Evolutionary conservation across 2,888 invertebrate species (phyloP).

Genomic region (Slavum lentiscoides): DNA sequence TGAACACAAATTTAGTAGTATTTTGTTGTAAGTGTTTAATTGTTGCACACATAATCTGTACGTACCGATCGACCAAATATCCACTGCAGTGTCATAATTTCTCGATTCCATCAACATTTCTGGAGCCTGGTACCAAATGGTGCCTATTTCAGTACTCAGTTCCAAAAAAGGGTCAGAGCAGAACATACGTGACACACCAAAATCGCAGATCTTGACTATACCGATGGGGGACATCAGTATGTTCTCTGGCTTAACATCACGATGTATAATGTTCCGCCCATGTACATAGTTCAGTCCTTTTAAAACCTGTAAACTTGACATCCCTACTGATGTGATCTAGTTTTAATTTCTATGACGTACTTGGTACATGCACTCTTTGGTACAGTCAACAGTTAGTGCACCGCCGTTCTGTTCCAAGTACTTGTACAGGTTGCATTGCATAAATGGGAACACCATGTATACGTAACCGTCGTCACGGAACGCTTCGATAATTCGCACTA

Average conservation of each 20-base stretch:
- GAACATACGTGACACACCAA: constrained; percentile 10
- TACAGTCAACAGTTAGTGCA: background rate
- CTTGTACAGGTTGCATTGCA: constrained; percentile 21
- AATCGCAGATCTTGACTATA: constrained; percentile 37
- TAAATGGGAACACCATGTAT: constrained; percentile 34
- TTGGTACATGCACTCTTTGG: constrained; percentile 17
- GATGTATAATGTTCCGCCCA: constrained; percentile 1
- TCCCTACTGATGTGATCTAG: background rate
- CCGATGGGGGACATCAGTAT: background rate
- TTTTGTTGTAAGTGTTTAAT: background rate
- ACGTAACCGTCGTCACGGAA: background rate
- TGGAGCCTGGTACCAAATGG: constrained; percentile 30
- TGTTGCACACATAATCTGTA: background rate
- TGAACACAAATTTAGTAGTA: background rate
- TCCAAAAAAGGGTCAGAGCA: background rate
- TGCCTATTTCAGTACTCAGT: constrained; percentile 12
- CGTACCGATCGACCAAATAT: constrained; percentile 40
- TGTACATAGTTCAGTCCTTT: constrained; percentile 31
- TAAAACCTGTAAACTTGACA: background rate
- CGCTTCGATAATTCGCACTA: constrained; percentile 5
- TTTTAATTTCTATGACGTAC: background rate
- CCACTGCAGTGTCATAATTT: background rate
- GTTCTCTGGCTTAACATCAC: constrained; percentile 36
- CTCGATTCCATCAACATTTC: constrained; percentile 22
- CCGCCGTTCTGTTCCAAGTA: background rate